Conservation (phyloP, 2,797 vertebrate species). For the Peromyscus eremicus region DNA sequence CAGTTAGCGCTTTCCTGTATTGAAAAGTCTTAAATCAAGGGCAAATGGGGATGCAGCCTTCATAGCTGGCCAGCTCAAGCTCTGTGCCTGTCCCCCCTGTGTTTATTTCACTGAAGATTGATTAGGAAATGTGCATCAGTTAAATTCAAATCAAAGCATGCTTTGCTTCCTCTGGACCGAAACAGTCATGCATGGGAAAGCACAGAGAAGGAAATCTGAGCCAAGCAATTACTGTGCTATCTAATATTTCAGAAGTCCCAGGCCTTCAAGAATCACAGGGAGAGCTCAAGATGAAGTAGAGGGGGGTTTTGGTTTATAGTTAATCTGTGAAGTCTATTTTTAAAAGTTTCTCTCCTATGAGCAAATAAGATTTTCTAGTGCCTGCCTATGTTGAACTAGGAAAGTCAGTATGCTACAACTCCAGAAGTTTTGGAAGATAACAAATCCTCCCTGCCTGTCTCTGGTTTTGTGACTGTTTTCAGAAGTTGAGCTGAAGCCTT, state of each 20-base stretch:
- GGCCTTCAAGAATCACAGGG: neutral
- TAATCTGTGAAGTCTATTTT: conserved; percentile 16
- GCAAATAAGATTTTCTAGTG: neutral
- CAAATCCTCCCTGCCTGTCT: neutral
- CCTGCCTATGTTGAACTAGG: neutral
- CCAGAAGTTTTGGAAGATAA: neutral
- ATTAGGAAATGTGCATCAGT: conserved; percentile 40
- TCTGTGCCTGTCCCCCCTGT: neutral
- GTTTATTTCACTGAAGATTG: conserved; percentile 44
- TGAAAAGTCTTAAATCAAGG: conserved; percentile 15
- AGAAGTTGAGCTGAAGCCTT: neutral
- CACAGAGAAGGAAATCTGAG: neutral
- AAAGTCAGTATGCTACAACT: neutral
- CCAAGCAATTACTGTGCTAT: neutral
- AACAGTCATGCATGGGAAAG: neutral
- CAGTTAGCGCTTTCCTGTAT: neutral
- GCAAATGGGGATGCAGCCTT: neutral
- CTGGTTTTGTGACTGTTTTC: neutral
- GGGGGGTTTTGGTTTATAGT: neutral
- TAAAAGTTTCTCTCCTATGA: conserved; percentile 31
- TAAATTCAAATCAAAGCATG: conserved; percentile 3
- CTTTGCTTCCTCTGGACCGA: conserved; percentile 9
- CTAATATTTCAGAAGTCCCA: conserved; percentile 18
- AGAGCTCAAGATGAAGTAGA: conserved; percentile 8
- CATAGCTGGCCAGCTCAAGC: neutral